These are phyloP conservation scores for Penaeus monodon DNA, from an alignment of 2,888 invertebrate genomes.

Conservation along the genomic window DNA sequence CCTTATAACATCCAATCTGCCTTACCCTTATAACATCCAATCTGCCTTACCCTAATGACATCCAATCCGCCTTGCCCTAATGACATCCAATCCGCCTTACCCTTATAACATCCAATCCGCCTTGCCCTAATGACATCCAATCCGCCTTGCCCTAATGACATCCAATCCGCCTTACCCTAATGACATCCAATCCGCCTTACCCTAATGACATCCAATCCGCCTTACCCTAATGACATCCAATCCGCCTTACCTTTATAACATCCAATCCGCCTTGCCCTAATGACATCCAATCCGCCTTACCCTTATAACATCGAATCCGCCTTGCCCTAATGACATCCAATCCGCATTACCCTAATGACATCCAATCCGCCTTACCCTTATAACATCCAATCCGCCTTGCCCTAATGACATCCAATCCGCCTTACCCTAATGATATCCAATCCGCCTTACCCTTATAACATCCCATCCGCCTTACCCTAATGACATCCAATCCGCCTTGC, in stretches of 20 bases:
- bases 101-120: background rate
- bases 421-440: constrained; percentile 67
- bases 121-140: constrained; percentile 67
- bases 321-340: constrained; percentile 67
- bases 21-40: constrained; percentile 67
- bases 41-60: too few relatives aligned
- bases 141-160: too few relatives aligned
- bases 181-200: too few relatives aligned
- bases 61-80: constrained; percentile 66
- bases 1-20: background rate
- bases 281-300: too few relatives aligned
- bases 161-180: constrained; percentile 66
- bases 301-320: background rate
- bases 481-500: constrained; percentile 66
- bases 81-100: too few relatives aligned
- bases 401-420: constrained; percentile 66
- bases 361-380: constrained; percentile 66
- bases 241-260: too few relatives aligned
- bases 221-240: constrained; percentile 67
- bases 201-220: background rate
- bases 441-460: too few relatives aligned
- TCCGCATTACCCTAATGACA: too few relatives aligned
- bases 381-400: constrained; percentile 66
- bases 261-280: constrained; percentile 66
- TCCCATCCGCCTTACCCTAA: constrained; percentile 66